A percentile compares a stretch with the other conserved stretches of the same genome.
Conservation (phyloP, 2,113 vertebrate genomes). For the Dicentrarchus labrax region DNA sequence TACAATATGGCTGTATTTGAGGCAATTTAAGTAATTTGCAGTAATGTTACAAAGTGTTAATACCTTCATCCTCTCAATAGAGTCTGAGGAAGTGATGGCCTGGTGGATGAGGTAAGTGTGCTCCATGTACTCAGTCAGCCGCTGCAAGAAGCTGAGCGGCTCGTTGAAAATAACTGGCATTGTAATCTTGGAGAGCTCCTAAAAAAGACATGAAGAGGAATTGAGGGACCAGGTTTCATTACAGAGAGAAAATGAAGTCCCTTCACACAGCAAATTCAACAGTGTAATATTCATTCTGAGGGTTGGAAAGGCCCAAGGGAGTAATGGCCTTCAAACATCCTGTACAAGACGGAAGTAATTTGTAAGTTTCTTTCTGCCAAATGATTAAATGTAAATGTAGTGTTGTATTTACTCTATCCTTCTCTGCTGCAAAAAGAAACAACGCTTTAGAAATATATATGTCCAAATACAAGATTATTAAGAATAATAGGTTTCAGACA, state of each 20-base stretch:
- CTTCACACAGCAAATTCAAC: conserved; percentile 1
- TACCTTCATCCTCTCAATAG: conserved; percentile 96
- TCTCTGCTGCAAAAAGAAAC: background rate
- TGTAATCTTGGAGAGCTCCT: conserved; percentile 98
- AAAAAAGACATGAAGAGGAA: conserved; percentile 18
- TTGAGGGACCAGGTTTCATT: conserved; percentile 1
- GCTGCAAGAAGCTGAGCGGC: conserved; percentile 96
- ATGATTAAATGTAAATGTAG: background rate
- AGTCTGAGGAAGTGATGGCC: conserved; percentile 87
- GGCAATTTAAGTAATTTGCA: background rate
- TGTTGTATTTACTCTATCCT: background rate
- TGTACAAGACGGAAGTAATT: fast-evolving
- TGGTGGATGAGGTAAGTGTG: conserved; percentile 96
- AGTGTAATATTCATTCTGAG: background rate
- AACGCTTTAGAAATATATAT: background rate
- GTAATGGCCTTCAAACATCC: background rate
- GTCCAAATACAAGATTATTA: background rate
- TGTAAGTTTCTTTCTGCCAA: background rate
- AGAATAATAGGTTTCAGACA: background rate
- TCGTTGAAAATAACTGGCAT: conserved; percentile 99
- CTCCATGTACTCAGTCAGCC: conserved; percentile 98
- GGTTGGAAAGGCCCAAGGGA: background rate
- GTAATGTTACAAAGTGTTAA: background rate
- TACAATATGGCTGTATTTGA: background rate
- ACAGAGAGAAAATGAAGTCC: conserved; percentile 16